Base-by-base conservation (phyloP, 1,140 invertebrate genomes). In the Drosophila bifasciata region DNA sequence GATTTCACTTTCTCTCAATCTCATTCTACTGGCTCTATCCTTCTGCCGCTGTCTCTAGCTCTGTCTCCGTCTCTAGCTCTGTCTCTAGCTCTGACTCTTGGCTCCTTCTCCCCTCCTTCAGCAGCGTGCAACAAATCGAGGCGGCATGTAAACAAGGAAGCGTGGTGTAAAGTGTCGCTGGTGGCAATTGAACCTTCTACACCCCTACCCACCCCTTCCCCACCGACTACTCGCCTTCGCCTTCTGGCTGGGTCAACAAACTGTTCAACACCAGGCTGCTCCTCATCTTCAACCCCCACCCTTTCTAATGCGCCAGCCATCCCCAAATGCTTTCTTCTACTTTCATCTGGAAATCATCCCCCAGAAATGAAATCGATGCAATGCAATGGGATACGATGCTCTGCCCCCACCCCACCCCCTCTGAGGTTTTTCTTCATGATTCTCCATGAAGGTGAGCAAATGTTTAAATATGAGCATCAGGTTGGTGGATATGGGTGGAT, bases 101-200 rank as follows among this genome's bases (percentile, higher is more conserved):
- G 45, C 23, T 28, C 21, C 32, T 46, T 23, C 19, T 39, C 41
- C 28, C 53, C 43, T 23, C n/a, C n/a, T n/a, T n/a, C n/a, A n/a
- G 45, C 49, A 63, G 48, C 40, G 60, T 58, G 59, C 59, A 68
- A 68, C 64, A 48, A 68, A 68, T 68, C 63, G 64, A 48, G 63
- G 57, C 61, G 74, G 76, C 76, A 55, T 85, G 79, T 85, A 79
- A 79, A 85, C 76, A 84, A 61, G 70, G 64, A 71, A 76, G 67
- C 80, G 61, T 88, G 78, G 74, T 88, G 74, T 78, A 81, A 75
- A 86, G 68, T 86, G 73, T 86, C 83, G 74, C 83, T 81, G 83
- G 58, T 81, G 83, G 74, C 78, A 88, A 88, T 88, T 72, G 81
- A 85, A 69, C 44, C 68, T 66, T 76, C 72, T 49, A n/a, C n/a